Percentiles rank a stretch among this genome's conserved stretches.
Conservation (phyloP, 2,113 vertebrate species). For the Triplophysa rosa region DNA sequence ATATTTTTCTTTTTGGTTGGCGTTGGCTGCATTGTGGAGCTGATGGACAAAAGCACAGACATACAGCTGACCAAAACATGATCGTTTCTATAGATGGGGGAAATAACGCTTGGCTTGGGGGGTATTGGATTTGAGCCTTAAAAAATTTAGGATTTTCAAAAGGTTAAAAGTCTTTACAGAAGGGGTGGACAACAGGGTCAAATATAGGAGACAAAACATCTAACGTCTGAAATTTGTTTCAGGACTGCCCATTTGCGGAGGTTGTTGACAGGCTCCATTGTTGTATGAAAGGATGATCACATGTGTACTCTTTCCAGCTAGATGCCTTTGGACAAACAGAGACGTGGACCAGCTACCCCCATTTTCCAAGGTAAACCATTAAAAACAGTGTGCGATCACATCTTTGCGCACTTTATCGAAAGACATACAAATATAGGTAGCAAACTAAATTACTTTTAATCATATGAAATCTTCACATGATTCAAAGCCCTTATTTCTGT, state of each 20-base stretch:
- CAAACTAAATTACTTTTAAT: too few species aligned
- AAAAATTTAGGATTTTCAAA: background rate
- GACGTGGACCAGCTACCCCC: too few species aligned
- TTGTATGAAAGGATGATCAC: too few species aligned
- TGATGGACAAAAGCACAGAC: constrained; percentile 39
- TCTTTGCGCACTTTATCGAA: background rate
- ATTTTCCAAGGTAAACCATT: too few species aligned
- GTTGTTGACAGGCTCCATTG: too few species aligned
- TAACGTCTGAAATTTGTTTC: too few species aligned
- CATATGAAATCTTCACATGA: too few species aligned
- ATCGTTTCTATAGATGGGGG: background rate
- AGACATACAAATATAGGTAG: background rate
- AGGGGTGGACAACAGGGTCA: background rate
- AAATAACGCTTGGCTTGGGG: background rate
- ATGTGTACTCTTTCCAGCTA: too few species aligned
- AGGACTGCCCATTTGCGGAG: too few species aligned
- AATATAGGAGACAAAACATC: background rate
- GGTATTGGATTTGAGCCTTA: background rate
- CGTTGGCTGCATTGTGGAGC: constrained; percentile 83
- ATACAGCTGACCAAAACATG: constrained; percentile 8
- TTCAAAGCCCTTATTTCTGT: background rate
- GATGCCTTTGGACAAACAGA: too few species aligned
- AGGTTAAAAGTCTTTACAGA: background rate
- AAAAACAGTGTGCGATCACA: too few species aligned
- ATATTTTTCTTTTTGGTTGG: constrained; percentile 85